A percentile compares a stretch with the other conserved stretches of the same genome.
Evolutionary conservation across 2,888 invertebrate species (phyloP).

Genomic region (Aphodius granarius): DNA sequence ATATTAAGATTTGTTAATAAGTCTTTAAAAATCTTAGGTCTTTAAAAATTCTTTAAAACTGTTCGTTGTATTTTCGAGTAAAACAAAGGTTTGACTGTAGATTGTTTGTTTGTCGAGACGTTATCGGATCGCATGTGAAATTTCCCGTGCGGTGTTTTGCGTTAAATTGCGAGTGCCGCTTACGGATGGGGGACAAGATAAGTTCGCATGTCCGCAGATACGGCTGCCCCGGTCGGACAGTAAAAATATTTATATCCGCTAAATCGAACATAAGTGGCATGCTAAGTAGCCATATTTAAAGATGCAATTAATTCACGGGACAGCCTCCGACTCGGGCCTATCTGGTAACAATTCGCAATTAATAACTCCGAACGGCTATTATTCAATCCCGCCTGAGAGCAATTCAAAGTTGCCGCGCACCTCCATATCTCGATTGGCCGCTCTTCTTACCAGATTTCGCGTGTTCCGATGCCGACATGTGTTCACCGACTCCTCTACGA

Average conservation of each 20-base stretch:
- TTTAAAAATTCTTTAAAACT: too few species aligned
- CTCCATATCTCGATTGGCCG: constrained; percentile 6
- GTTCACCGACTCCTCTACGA: neutral
- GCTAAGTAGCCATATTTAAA: constrained; percentile 17
- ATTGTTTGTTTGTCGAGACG: neutral
- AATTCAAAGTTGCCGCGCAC: constrained; percentile 9
- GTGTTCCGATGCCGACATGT: neutral
- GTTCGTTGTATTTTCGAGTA: neutral
- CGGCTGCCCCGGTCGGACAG: constrained; percentile 6
- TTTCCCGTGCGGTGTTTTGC: neutral
- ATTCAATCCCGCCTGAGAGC: constrained; percentile 4
- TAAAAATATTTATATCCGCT: constrained; percentile 15
- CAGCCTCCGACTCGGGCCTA: constrained; percentile 8
- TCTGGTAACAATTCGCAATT: constrained; percentile 10
- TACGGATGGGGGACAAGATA: constrained; percentile 9
- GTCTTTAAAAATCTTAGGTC: too few species aligned
- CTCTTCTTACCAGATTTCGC: neutral
- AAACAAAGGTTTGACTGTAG: neutral
- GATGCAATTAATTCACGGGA: constrained; percentile 13
- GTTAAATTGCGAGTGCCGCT: neutral
- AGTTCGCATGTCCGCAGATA: constrained; percentile 16
- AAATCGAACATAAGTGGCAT: constrained; percentile 13
- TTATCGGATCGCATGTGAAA: neutral
- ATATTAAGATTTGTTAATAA: too few species aligned
- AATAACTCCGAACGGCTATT: constrained; percentile 7